Conservation (phyloP, 2,113 vertebrate species). For the Oophaga pumilio region DNA sequence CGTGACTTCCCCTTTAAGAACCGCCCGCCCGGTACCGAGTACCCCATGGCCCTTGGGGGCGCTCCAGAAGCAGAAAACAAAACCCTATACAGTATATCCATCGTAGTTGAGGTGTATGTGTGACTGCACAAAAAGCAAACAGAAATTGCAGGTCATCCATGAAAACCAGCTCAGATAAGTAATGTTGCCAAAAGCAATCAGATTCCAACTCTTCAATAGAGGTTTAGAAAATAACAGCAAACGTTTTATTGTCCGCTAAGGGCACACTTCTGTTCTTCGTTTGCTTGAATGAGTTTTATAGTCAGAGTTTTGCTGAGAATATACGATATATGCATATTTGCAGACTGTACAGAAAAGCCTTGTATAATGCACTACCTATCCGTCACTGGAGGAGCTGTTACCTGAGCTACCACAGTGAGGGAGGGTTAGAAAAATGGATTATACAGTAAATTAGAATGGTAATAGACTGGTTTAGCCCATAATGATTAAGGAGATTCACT, state of each 20-base stretch:
- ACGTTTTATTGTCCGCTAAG: not conserved
- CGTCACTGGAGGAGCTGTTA: not conserved
- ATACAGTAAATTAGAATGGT: not conserved
- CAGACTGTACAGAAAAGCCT: not conserved
- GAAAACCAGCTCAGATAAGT: not conserved
- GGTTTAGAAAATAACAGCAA: not conserved
- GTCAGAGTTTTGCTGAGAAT: not conserved
- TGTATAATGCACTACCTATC: not conserved
- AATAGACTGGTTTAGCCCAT: not conserved
- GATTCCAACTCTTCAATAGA: not conserved
- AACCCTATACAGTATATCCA: too few relatives aligned
- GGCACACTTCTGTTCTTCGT: not conserved
- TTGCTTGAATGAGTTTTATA: not conserved
- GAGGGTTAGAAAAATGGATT: not conserved
- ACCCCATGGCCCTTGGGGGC: too few relatives aligned
- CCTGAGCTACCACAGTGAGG: not conserved
- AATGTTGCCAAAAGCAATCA: not conserved
- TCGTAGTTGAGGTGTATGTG: too few relatives aligned
- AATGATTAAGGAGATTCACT: not conserved
- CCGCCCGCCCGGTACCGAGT: too few relatives aligned
- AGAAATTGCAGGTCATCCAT: not conserved
- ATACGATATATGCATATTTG: not conserved
- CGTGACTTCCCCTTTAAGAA: too few relatives aligned
- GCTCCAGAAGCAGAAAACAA: too few relatives aligned
- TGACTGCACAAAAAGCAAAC: too few relatives aligned